Evolutionary conservation across 2,888 invertebrate genomes (phyloP).

Genomic region (Conchocele bisecta): DNA sequence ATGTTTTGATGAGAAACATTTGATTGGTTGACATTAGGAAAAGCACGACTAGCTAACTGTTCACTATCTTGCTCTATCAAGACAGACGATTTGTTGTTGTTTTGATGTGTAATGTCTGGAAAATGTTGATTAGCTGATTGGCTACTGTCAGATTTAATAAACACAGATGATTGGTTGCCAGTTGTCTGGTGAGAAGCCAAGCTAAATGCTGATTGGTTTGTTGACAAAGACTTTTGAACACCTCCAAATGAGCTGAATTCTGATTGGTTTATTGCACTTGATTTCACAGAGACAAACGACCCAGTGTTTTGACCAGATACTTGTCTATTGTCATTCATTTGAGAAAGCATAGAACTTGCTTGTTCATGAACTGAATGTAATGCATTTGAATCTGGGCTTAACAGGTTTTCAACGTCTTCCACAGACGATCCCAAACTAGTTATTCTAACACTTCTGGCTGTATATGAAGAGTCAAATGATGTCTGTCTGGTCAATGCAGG

Average conservation of each 20-base stretch:
- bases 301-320: not conserved
- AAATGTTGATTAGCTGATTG: constrained; percentile 42
- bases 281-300: constrained; percentile 23
- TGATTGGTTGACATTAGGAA: constrained; percentile 19
- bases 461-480: constrained; percentile 56
- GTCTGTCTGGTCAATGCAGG: constrained; percentile 53
- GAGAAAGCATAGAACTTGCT: not conserved
- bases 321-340: not conserved
- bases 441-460: constrained; percentile 42
- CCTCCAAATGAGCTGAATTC: constrained; percentile 15
- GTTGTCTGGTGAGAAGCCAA: constrained; percentile 13
- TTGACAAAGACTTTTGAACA: constrained; percentile 11
- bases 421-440: constrained; percentile 54
- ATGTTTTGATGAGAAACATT: constrained; percentile 24
- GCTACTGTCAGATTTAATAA: constrained; percentile 50
- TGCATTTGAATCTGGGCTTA: no score
- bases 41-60: not conserved
- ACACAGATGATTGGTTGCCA: constrained; percentile 41
- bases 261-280: constrained; percentile 27
- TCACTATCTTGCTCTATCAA: no score
- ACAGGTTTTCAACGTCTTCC: constrained; percentile 37
- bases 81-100: no score
- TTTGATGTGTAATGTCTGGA: constrained; percentile 20
- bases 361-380: not conserved
- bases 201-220: constrained; percentile 25